Evolutionary conservation across 2,113 vertebrate species (phyloP).

Genomic region (Nymphicus hollandicus): DNA sequence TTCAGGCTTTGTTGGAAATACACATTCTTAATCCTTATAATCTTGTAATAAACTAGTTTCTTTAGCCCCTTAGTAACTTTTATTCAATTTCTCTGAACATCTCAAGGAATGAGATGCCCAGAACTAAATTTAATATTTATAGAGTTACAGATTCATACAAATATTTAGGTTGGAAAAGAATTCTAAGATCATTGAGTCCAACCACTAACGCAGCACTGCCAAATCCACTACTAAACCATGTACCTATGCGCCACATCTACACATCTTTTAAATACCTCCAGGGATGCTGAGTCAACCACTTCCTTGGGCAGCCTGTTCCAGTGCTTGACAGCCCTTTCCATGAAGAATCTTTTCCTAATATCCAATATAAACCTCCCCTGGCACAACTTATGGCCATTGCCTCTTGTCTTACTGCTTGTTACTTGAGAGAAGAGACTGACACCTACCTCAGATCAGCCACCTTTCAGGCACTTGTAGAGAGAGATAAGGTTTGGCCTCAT

Average conservation of each 20-base stretch:
- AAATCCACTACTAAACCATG: not conserved
- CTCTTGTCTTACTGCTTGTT: accelerated
- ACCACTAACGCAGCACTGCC: not conserved
- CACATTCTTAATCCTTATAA: not conserved
- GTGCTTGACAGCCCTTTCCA: not conserved
- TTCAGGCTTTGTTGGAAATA: not conserved
- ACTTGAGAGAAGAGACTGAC: not conserved
- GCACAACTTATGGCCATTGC: not conserved
- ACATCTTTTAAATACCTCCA: not conserved
- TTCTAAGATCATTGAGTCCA: not conserved
- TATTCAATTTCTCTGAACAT: not conserved
- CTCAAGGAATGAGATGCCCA: not conserved
- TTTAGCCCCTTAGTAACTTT: not conserved
- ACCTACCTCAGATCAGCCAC: accelerated
- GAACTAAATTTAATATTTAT: not conserved
- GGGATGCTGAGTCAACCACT: not conserved
- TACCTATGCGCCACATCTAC: not conserved
- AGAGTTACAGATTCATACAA: not conserved
- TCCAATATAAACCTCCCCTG: not conserved
- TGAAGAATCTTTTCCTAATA: not conserved
- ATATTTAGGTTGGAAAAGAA: not conserved
- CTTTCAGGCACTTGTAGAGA: not conserved
- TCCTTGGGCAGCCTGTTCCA: not conserved
- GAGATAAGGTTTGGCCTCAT: too few relatives aligned
- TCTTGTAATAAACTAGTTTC: not conserved